Evolutionary conservation across 2,888 invertebrate genomes (phyloP), one percentile per base, ranked within the genome.

Genomic region (Oscheius sp.): DNA sequence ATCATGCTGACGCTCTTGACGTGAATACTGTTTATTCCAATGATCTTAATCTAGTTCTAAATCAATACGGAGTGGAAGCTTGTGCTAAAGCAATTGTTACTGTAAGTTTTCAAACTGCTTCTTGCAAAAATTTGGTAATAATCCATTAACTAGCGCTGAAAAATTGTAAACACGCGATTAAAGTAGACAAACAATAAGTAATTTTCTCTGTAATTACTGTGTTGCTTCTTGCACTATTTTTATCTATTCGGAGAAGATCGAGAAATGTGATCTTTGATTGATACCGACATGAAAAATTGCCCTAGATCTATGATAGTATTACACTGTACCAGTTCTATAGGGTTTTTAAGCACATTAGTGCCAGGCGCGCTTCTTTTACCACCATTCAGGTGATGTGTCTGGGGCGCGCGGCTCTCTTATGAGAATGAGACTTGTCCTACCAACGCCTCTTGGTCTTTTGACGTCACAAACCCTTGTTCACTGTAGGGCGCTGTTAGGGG

Each of bases 51-150:
- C 91, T 92, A 1, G 92, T 98, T 83, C 93, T 94, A 0, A 90
- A 91, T 10, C 75, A 70, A 39, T 98, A 95, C 85, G 98, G 98
- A 0, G 94, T 98, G 75, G 98, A 98, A 89, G 97, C 98, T 0
- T 97, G 96, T 0, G 91, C 91, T 58, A 91, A 91, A 87, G 93
- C 94, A 2, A 92, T 98, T 68, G 92, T 94, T 12, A 93, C 92
- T 87, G 91, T 91, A 85, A 82, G 80, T 77, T 68, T 15, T 52
- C 33, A 31, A 31, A 27, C 20, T 12, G 27, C 57, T 3, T 27
- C n/a, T 12, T 57, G 17, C n/a, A n/a, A n/a, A n/a, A n/a, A n/a
- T n/a, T n/a, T n/a, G n/a, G n/a, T n/a, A n/a, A n/a, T n/a, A n/a
- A n/a, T n/a, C n/a, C n/a, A n/a, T n/a, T n/a, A n/a, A n/a, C n/a